A percentile compares a stretch with the other conserved stretches of the same genome.
These are phyloP conservation scores for Andrena bucephala DNA, from an alignment of 2,888 invertebrate genomes.

Conservation along the genomic window DNA sequence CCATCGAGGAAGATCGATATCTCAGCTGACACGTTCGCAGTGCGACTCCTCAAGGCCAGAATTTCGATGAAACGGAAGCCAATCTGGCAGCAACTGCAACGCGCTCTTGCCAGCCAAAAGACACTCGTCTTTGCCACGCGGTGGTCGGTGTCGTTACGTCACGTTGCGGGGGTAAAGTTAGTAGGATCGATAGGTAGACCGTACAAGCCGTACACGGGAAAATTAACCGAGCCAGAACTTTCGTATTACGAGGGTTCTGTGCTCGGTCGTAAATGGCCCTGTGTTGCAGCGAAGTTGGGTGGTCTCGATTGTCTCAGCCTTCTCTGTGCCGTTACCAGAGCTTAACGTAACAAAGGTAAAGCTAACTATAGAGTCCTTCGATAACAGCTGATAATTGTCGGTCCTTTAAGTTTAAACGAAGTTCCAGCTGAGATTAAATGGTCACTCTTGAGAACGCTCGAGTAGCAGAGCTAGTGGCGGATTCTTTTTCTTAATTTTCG, in stretches of 20 bases:
- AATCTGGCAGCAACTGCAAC: constrained; percentile 12
- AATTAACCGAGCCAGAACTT: constrained; percentile 55
- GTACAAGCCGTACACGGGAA: constrained; percentile 21
- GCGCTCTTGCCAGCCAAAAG: constrained; percentile 55
- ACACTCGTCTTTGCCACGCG: constrained; percentile 53
- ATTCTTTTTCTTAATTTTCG: background rate
- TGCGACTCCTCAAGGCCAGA: constrained; percentile 32
- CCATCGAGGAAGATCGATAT: constrained; percentile 25
- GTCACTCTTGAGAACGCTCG: too few relatives aligned
- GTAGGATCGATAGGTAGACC: constrained; percentile 67
- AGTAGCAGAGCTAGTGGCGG: too few relatives aligned
- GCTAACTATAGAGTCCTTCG: too few relatives aligned
- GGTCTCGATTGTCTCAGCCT: background rate
- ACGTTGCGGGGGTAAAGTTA: constrained; percentile 71
- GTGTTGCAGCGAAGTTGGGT: background rate
- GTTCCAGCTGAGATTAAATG: background rate
- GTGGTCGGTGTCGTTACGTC: constrained; percentile 54
- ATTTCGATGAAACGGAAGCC: constrained; percentile 17
- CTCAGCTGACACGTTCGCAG: constrained; percentile 7
- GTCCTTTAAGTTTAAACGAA: background rate
- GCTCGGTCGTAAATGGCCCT: too few relatives aligned
- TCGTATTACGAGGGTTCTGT: constrained; percentile 20
- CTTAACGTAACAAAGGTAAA: background rate
- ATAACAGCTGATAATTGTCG: too few relatives aligned
- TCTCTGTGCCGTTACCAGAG: background rate